phyloP scores from a whole-genome alignment of 2,888 invertebrate species.

The Slavum lentiscoides region DNA sequence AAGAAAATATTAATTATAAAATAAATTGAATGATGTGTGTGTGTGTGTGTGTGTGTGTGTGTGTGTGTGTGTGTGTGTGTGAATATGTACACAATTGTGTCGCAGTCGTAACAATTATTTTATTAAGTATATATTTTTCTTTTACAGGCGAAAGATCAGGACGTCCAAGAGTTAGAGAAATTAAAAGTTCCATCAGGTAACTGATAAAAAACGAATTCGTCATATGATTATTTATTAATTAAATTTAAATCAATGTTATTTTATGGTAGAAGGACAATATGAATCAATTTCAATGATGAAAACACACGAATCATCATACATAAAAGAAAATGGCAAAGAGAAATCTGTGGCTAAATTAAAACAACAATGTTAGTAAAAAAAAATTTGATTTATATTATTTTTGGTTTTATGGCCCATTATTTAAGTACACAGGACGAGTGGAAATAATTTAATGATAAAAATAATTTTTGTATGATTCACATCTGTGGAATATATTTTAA shows the following conservation, averaged over 20 bases:
- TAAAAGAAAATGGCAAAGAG: constrained; percentile 60
- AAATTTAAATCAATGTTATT: neutral
- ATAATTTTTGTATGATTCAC: no score
- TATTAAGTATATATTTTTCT: constrained; percentile 1
- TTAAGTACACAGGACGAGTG: no score
- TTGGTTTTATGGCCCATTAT: no score
- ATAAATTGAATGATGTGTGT: no score
- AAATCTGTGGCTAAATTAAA: constrained; percentile 59
- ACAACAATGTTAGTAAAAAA: constrained; percentile 59
- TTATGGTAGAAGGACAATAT: constrained; percentile 52
- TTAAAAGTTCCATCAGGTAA: constrained; percentile 58
- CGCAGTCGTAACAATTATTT: neutral
- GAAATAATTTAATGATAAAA: no score
- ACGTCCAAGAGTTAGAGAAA: constrained; percentile 64
- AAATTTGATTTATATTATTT: no score
- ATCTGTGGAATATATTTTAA: no score
- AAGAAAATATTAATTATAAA: no score
- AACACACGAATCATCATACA: constrained; percentile 59
- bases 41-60: no score
- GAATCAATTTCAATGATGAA: constrained; percentile 58
- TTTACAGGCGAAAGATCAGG: constrained; percentile 59
- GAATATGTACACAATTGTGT: neutral
- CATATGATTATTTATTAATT: no score
- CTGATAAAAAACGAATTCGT: no score
- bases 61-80: no score